Evolutionary conservation across 2,797 vertebrate genomes (phyloP), one percentile per base, ranked within the genome.

Genomic region (Coccyzus lansbergi): DNA sequence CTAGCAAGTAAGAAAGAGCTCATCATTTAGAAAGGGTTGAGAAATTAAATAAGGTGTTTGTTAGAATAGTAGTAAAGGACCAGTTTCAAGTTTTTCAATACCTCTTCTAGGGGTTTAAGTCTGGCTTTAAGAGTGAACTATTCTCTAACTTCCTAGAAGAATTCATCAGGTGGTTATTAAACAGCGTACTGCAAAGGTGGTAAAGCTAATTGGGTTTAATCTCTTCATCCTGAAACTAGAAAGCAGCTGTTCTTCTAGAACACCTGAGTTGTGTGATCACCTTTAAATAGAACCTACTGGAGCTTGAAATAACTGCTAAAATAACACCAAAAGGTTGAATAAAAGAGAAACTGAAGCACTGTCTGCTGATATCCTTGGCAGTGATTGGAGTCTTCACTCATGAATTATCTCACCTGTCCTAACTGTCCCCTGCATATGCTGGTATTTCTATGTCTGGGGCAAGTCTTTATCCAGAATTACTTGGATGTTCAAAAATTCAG

Each of bases 221-320:
- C 21, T 83, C 53, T 70, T 89, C n/a, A 31, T 91, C 46, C 24
- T 87, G 49, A 68, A 94, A 67, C 70, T 74, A 82, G 59, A 76
- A 84, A 48, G 40, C 62, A 83, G 58, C 44, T 72, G 22, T 75
- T 92, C 48, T 87, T 87, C 53, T 63, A 90, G 77, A 67, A 58
- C 34, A 46, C 34, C 2, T 0, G 55, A 72, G 31, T 25, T 77
- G 34, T 76, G 55, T 26, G 64, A 82, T 84, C 81, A 80, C 20
- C 48, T 81, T 48, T 85, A 92, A 95, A 85, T 42, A 92, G 89
- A 94, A 90, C 46, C 87, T 82, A 70, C 31, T 87, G 71, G 60
- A 86, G 71, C n/a, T 17, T 63, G 64, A 94, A 86, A 85, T 92
- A 94, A 90, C 69, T 70, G 38, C n/a, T 48, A 36, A 53, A 90